These are phyloP conservation scores for Protophormia terraenovae DNA, from an alignment of 2,888 invertebrate genomes.

Conservation along the genomic window DNA sequence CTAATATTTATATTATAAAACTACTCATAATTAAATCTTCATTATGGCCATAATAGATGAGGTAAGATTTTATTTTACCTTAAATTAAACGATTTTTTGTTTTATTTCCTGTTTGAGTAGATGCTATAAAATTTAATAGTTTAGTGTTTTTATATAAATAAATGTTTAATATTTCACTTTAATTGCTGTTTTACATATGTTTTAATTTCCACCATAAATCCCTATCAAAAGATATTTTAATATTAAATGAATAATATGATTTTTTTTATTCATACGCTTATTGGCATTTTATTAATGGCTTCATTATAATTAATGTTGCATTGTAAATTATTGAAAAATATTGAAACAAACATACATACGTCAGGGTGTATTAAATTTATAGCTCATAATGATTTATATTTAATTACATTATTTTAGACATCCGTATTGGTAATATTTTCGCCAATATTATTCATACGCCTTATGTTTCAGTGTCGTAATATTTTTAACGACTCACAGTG, in stretches of 20 bases:
- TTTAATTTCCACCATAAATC: neutral
- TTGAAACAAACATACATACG: slow-evolving; percentile 4
- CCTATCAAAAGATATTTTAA: neutral
- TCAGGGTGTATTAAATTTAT: slow-evolving; percentile 19
- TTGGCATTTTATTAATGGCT: slow-evolving; percentile 32
- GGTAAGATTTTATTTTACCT: slow-evolving; percentile 42
- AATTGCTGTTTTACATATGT: neutral
- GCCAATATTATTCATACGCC: slow-evolving; percentile 21
- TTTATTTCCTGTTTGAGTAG: too few species aligned
- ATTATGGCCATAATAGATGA: slow-evolving; percentile 59
- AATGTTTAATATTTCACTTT: neutral
- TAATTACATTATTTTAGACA: slow-evolving; percentile 1
- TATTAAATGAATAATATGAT: neutral
- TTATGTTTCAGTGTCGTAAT: neutral
- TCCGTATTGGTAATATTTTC: neutral
- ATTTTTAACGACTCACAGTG: slow-evolving; percentile 38
- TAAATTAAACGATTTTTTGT: neutral
- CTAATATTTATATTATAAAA: neutral
- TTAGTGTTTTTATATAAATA: neutral
- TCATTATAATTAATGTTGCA: slow-evolving; percentile 31
- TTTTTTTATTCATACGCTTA: neutral
- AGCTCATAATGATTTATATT: slow-evolving; percentile 36
- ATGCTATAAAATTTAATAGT: neutral
- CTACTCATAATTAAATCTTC: neutral
- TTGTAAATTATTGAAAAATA: slow-evolving; percentile 22